Percentiles rank a stretch among this genome's conserved stretches.
Evolutionary conservation across 2,113 vertebrate species (phyloP).

Genomic region (Epinephelus lanceolatus): DNA sequence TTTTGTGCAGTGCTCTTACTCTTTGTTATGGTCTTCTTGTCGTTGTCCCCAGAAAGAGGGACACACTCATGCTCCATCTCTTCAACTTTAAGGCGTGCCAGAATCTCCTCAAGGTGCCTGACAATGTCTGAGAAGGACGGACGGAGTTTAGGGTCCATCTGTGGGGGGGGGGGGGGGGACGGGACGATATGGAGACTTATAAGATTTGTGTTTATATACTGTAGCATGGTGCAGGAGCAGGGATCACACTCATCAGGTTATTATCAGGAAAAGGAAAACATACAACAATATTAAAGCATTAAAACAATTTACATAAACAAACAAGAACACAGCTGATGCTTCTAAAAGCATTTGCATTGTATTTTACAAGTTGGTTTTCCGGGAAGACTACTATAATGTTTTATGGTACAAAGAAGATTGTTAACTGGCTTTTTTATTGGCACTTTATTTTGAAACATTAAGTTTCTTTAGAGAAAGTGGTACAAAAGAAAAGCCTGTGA

Average conservation of each 20-base stretch:
- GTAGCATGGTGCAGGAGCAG: neutral
- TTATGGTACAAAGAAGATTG: neutral
- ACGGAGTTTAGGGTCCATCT: conserved; percentile 97
- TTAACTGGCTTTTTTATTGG: conserved; percentile 11
- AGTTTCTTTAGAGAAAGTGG: neutral
- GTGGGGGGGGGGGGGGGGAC: neutral
- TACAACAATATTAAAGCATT: neutral
- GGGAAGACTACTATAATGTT: neutral
- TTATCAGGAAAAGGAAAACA: neutral
- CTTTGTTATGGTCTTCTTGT: conserved; percentile 88
- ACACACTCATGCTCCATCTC: conserved; percentile 87
- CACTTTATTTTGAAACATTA: neutral
- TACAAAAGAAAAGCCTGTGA: neutral
- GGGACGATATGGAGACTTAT: neutral
- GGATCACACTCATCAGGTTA: neutral
- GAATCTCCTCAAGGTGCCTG: conserved; percentile 89
- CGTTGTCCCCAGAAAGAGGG: conserved; percentile 79
- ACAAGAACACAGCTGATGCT: neutral
- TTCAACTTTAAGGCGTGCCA: conserved; percentile 86
- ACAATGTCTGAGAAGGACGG: conserved; percentile 93
- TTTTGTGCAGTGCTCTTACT: conserved; percentile 76
- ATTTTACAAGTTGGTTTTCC: neutral
- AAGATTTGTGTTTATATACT: neutral
- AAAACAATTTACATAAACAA: neutral
- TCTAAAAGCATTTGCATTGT: neutral